Conservation (phyloP, 1,140 invertebrate species). For the Hycleus cichorii region DNA sequence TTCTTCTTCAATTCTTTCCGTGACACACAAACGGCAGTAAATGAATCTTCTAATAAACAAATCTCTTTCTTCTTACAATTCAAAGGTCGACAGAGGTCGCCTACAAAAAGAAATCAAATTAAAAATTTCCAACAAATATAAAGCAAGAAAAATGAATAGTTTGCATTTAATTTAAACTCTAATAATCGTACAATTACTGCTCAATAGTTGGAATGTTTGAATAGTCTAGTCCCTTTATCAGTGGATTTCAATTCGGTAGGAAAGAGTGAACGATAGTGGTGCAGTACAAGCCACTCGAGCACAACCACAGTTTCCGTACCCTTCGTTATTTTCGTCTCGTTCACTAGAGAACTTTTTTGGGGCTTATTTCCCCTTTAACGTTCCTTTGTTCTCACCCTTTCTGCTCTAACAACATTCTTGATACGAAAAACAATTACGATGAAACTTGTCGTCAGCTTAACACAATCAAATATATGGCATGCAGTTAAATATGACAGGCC, state of each 20-base stretch:
- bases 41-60: constrained; percentile 75
- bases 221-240: too few species aligned
- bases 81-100: constrained; percentile 75
- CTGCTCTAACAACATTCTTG: too few species aligned
- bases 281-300: too few species aligned
- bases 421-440: constrained; percentile 13
- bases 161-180: not conserved
- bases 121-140: not conserved
- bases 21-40: constrained; percentile 78
- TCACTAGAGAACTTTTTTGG: not conserved
- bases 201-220: too few species aligned
- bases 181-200: not conserved
- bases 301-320: too few species aligned
- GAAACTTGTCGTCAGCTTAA: not conserved
- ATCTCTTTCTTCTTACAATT: constrained; percentile 84
- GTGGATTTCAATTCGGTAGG: too few species aligned
- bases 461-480: too few species aligned
- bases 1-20: constrained; percentile 78
- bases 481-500: too few species aligned
- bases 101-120: constrained; percentile 46
- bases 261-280: too few species aligned
- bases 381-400: constrained; percentile 10
- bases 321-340: too few species aligned
- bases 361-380: constrained; percentile 11
- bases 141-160: not conserved